phyloP scores from a whole-genome alignment of 2,888 invertebrate genomes.

The Chrysodeixis includens region DNA sequence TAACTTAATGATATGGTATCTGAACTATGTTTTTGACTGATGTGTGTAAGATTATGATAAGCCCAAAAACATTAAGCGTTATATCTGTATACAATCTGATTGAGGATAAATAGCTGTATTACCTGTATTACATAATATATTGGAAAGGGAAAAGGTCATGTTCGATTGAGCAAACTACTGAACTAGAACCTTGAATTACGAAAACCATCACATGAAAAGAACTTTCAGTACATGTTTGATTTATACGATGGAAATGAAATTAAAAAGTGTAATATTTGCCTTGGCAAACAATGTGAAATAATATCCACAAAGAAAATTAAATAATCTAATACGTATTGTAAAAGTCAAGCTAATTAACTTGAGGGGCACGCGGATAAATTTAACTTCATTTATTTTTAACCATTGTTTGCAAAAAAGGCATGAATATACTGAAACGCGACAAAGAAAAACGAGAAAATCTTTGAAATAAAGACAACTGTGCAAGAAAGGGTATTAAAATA shows the following conservation, averaged over 20 bases:
- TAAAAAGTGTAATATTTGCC: neutral
- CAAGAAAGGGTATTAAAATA: conserved; percentile 20
- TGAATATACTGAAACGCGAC: neutral
- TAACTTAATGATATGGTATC: conserved; percentile 26
- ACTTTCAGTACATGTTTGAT: neutral
- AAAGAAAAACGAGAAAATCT: conserved; percentile 9
- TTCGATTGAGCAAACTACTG: neutral
- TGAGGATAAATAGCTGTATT: conserved; percentile 32
- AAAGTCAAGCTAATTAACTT: conserved; percentile 12
- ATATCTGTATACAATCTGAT: conserved; percentile 33
- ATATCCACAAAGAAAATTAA: neutral
- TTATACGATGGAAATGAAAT: neutral
- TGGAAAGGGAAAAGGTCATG: neutral
- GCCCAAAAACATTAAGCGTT: conserved; percentile 35
- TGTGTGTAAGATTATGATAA: conserved; percentile 33
- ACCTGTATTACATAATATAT: conserved; percentile 6
- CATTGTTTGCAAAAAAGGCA: conserved; percentile 16
- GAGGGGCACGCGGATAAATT: conserved; percentile 9
- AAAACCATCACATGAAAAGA: neutral
- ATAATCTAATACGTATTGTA: conserved; percentile 2
- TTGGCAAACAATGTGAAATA: neutral
- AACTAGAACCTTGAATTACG: neutral
- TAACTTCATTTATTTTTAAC: conserved; percentile 8
- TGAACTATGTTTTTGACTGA: conserved; percentile 27
- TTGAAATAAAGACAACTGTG: conserved; percentile 12